Conservation (phyloP, 2,113 vertebrate genomes). For the Ardeotis arabs region DNA sequence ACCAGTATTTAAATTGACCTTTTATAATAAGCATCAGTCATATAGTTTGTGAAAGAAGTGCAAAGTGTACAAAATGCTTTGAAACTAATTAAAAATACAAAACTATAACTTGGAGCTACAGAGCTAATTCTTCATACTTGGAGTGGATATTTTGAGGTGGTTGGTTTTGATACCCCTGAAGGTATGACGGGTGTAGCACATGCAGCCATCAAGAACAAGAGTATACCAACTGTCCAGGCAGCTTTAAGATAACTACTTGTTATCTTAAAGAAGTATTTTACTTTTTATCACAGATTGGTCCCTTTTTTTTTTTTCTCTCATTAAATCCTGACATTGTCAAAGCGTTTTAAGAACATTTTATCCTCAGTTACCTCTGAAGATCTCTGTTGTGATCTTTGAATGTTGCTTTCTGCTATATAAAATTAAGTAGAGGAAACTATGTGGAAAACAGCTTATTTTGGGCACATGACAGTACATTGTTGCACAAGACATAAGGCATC, state of each 20-base stretch:
- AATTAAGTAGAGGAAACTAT: neutral
- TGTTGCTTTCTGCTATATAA: neutral
- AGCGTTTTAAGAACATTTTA: neutral
- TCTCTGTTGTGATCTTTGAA: constrained; percentile 5
- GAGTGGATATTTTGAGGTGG: neutral
- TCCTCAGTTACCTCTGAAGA: neutral
- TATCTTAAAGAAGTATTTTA: neutral
- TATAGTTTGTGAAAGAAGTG: neutral
- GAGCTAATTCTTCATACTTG: neutral
- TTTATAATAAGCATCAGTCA: neutral
- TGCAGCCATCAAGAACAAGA: neutral
- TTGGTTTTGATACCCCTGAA: neutral
- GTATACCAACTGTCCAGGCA: neutral
- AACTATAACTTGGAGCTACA: neutral
- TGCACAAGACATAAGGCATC: neutral
- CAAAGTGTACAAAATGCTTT: neutral
- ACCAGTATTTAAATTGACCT: neutral
- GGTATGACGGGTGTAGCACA: neutral
- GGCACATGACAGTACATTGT: neutral
- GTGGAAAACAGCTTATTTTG: neutral
- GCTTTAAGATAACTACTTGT: neutral
- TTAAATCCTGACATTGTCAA: neutral
- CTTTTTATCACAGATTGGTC: neutral
- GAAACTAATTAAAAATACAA: neutral
- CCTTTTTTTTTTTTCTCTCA: neutral